Base-by-base conservation (phyloP, 2,797 vertebrate species). In the Cetoscarus ocellatus region DNA sequence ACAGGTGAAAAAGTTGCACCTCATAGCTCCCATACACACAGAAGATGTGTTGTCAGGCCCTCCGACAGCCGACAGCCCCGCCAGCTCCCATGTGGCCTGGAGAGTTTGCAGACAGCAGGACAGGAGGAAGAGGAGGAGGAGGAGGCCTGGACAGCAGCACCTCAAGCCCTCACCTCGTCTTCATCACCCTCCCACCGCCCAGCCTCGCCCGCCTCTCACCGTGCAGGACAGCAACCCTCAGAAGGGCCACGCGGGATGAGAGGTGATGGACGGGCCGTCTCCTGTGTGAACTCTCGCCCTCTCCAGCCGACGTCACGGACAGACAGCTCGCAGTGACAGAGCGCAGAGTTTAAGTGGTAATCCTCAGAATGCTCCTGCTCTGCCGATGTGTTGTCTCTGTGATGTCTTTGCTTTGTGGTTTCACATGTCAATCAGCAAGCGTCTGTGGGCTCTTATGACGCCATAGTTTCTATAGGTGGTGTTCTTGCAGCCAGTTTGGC, bases 71-170 rank as follows among this genome's bases (percentile, higher is more conserved):
- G 82, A 81, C 88, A 82, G 82, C 76, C 44, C 65, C 43, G 78
- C 57, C 82, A 79, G 85, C 77, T 92, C 91, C 91, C 89, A 74
- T 73, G 88, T 87, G 91, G 87, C 72, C 59, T n/a, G 49, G 72
- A 87, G 80, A 80, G 77, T 70, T 88, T 88, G 77, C 75, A 91
- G 88, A 91, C 89, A 88, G 80, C 89, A 91, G 90, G 89, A 89
- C 89, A 87, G 87, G 82, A 39, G 27, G 27, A 27, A 27, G 27
- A 27, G 27, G 27, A 27, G 27, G 27, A 27, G 27, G 27, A 27
- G 38, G 38, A 91, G 82, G 80, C 75, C 73, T 12, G 84, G 83
- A 74, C 83, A 86, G 78, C 80, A 70, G 76, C 88, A 70, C 74
- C 87, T 79, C 74, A 56, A 51, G 69, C 75, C 75, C 79, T 70